Percentiles rank a stretch among this genome's conserved stretches.
These are phyloP conservation scores for Napeogenes sylphis DNA, from an alignment of 2,888 invertebrate species.

Conservation along the genomic window DNA sequence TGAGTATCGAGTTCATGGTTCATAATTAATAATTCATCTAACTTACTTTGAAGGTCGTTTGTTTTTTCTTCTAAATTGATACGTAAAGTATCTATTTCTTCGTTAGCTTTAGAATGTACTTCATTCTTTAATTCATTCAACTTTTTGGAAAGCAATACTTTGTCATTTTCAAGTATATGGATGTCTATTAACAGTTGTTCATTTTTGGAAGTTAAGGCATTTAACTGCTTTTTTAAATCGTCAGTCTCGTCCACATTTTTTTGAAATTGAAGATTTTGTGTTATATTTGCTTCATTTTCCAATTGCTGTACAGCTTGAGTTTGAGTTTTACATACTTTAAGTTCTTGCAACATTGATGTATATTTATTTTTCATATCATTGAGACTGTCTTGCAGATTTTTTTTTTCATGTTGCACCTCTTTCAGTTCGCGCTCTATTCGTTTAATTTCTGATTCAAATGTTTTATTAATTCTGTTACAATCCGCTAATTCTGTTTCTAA, in stretches of 20 bases:
- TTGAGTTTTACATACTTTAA: conserved; percentile 63
- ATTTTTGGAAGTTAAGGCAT: conserved; percentile 57
- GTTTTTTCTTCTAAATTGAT: conserved; percentile 53
- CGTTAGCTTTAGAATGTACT: conserved; percentile 42
- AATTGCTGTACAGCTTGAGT: conserved; percentile 68
- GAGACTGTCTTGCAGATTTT: conserved; percentile 71
- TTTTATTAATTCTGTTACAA: conserved; percentile 75
- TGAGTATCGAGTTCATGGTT: conserved; percentile 45
- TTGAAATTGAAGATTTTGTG: conserved; percentile 47
- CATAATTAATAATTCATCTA: conserved; percentile 41
- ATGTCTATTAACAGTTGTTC: conserved; percentile 73
- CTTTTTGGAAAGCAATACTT: conserved; percentile 65
- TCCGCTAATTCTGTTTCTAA: conserved; percentile 82
- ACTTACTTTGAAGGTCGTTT: conserved; percentile 46
- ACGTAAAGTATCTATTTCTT: conserved; percentile 47
- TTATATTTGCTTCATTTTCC: conserved; percentile 56
- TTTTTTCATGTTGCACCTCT: conserved; percentile 61
- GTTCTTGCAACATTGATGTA: conserved; percentile 67
- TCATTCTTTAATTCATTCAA: conserved; percentile 63
- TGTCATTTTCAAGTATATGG: conserved; percentile 73
- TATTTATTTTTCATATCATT: conserved; percentile 74
- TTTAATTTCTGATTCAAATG: conserved; percentile 78
- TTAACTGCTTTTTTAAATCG: conserved; percentile 60
- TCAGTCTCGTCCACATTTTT: conserved; percentile 61
- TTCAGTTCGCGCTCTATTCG: conserved; percentile 76